Conservation (phyloP, 2,888 invertebrate species). For the Mesorhabditis belari region DNA sequence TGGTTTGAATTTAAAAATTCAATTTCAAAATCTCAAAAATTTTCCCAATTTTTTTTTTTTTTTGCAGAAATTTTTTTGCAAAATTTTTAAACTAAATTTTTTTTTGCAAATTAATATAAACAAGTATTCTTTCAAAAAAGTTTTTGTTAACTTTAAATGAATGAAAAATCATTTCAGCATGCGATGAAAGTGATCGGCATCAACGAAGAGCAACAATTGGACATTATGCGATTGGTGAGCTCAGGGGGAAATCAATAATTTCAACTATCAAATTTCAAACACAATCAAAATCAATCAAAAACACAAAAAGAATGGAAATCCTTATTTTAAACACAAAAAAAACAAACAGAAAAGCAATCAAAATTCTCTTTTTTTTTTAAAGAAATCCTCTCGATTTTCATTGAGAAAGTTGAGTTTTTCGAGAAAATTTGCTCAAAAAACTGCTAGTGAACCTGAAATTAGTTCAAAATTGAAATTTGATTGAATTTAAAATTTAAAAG, state of each 20-base stretch:
- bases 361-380: no score
- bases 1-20: conserved; percentile 54
- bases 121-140: background rate
- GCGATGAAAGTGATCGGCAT: conserved; percentile 66
- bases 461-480: no score
- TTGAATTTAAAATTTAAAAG: no score
- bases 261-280: background rate
- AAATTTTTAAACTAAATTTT: background rate
- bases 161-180: conserved; percentile 52
- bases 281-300: no score
- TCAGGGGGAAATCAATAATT: no score
- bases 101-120: background rate
- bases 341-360: no score
- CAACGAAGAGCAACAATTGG: conserved; percentile 58
- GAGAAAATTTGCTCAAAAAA: no score
- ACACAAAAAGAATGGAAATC: no score
- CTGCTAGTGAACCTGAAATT: no score
- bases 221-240: conserved; percentile 59
- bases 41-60: background rate
- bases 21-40: background rate
- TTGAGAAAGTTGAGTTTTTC: no score
- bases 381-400: no score
- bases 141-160: background rate
- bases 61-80: background rate
- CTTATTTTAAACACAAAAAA: no score